Evolutionary conservation across 92 coral and sea anemone species (phyloP), one percentile per base, ranked within the genome.

Genomic region (Phymanthus crucifer): DNA sequence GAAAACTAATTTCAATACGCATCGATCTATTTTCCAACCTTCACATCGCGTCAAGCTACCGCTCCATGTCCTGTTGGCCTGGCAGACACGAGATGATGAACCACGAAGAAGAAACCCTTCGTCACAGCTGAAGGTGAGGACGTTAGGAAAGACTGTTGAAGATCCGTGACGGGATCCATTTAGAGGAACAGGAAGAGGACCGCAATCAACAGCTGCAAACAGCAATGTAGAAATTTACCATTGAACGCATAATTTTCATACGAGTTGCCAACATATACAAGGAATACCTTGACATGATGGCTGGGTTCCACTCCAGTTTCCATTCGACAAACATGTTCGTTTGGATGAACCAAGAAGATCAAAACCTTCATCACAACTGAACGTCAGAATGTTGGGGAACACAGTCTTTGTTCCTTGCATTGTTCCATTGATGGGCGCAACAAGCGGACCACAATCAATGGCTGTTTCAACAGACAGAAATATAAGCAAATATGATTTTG

Each of bases 31-130:
- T 27, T n/a, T n/a, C 87, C 14, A 19, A 78, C 83, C 83, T 78
- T 66, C 38, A 47, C 86, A 83, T 0, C 9, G 31, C 14, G 86
- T 83, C 2, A 13, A 14, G 17, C 11, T 32, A 32, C 86, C 97
- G 46, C 87, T 86, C 97, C 97, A 91, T 46, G 77, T 83, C 7
- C 89, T 85, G 32, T 86, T 85, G 21, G 87, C 81, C 68, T 80
- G 82, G 64, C 97, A 91, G 23, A 45, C 58, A 32, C 90, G 84
- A 32, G 65, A 50, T 1, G 77, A 56, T 21, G 89, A 82, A 10
- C 91, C 94, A 48, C 19, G 45, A 73, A 87, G 75, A 26, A 75
- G 38, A 52, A 87, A 90, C 13, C 91, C 94, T 48, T 83, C 82
- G 54, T 81, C 81, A 66, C 91, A 90, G 14, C 72, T 29, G 38